Conservation (phyloP, 2,888 invertebrate species). For the Epirrhoe tristata region DNA sequence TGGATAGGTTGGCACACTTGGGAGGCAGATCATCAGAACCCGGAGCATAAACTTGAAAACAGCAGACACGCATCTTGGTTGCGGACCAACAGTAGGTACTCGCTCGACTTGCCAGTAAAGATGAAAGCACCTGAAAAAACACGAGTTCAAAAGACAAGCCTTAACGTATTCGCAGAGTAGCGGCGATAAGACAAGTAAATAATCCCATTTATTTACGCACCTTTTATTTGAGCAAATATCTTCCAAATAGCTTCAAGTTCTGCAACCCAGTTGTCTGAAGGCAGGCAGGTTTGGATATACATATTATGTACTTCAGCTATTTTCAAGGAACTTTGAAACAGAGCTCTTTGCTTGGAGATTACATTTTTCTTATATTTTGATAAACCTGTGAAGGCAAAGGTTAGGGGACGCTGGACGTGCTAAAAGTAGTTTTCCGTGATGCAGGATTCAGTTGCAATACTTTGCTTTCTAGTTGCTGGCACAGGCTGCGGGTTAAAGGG, state of each 20-base stretch:
- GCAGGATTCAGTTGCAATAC: conserved; percentile 12
- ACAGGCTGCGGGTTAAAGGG: conserved; percentile 20
- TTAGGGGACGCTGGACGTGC: conserved; percentile 5
- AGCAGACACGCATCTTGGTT: neutral
- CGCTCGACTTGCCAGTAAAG: neutral
- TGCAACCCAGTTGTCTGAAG: neutral
- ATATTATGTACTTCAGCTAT: neutral
- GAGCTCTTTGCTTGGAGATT: too few species aligned
- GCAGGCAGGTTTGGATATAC: neutral
- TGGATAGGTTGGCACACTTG: neutral
- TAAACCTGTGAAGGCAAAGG: conserved; percentile 8
- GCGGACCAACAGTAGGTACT: neutral
- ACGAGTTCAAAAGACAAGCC: neutral
- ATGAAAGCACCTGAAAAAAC: neutral
- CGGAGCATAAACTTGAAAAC: neutral
- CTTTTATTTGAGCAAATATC: neutral
- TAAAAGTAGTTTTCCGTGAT: neutral
- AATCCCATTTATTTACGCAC: neutral
- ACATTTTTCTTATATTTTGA: too few species aligned
- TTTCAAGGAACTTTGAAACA: neutral
- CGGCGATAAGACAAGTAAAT: neutral
- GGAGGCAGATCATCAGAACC: neutral
- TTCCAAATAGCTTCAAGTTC: too few species aligned
- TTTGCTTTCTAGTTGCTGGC: conserved; percentile 7
- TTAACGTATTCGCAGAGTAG: neutral